Base-by-base conservation (phyloP, 1,140 invertebrate species). In the Amyelois transitella region DNA sequence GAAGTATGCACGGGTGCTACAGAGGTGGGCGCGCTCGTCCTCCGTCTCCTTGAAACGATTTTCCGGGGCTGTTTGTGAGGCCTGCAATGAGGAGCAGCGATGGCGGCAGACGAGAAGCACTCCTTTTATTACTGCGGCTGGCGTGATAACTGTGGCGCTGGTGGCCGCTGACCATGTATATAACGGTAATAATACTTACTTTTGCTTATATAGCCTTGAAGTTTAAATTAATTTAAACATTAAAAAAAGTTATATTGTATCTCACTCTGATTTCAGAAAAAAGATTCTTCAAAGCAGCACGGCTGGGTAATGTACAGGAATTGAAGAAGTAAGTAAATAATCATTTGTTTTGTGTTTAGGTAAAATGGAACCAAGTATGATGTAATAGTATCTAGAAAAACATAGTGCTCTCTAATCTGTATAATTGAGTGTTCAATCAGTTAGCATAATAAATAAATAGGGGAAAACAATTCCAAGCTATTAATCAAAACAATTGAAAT, bases 261-360 rank as follows among this genome's bases (percentile, higher is more conserved):
- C 14, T 60, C 58, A n/a, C n/a, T n/a, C 53, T 64, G 70, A 56
- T 86, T 84, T 43, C 69, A 92, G 91, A 91, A 54, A 92, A 91
- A 71, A 78, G 82, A 57, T 91, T 93, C 60, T 92, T 94, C 62
- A 86, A 89, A 65, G 91, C 92, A 51, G 91, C 91, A 6, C 90
- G 92, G 68, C 87, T 90, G 80, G 93, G 93, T 38, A 89, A 92
- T 75, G 77, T 91, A 32, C 69, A 86, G 62, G 92, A 94, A 75
- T 66, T 94, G 28, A 88, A 72, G 68, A 90, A 81, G 92, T 92
- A 90, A 77, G 72, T 78, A 14, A 55, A 20, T 64, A 44, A 66
- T 21, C 43, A 43, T 10, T 48, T 50, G 2, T 48, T 45, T 43
- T 14, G 10, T 43, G 18, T 28, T 19, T 51, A n/a, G 12, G 44